Evolutionary conservation across 2,888 invertebrate genomes (phyloP), one percentile per base, ranked within the genome.

Genomic region (Nemurella pictetii): DNA sequence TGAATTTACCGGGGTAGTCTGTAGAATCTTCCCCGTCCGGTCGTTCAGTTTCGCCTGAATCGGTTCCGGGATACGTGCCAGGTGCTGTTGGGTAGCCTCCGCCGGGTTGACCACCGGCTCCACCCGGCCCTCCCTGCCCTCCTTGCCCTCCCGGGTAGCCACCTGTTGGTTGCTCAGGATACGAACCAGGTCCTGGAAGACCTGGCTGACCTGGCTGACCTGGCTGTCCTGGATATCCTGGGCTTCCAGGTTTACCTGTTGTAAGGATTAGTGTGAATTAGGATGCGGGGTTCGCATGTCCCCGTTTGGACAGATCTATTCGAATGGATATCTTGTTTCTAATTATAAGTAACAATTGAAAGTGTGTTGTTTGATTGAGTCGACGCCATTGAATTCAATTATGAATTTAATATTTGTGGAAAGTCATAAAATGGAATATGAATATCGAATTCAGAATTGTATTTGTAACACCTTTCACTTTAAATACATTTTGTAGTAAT

Each of bases 101-200:
- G 73, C 84, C 26, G 12, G 85, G 87, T 15, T 88, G 87, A 1
- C 86, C 87, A 9, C 83, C 87, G 72, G 88, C 88, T 72, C 86
- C 87, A 7, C 86, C 87, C 73, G 88, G 88, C 25, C 86, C 87
- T 7, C 87, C 88, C 85, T 88, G 89, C 72, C 87, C 88, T n/a
- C 86, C 86, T 74, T 88, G 75, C 36, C 86, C 87, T 77, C 84
- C 86, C 20, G 87, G 87, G 20, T 87, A 86, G 5, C 83, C 72
- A 27, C 77, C 27, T 26, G 73, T 84, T 25, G 36, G 55, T 80
- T 25, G 27, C 12, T 89, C 89, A 0, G 89, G 89, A 3, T 89
- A 88, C 2, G 12, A 20, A 20, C 78, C 75, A 0, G 86, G 27
- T 27, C 80, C 78, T 1, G 86, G 85, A 0, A 83, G 36, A 32